These are phyloP conservation scores for Polymixis lichenea DNA, from an alignment of 2,888 invertebrate species.

Conservation along the genomic window DNA sequence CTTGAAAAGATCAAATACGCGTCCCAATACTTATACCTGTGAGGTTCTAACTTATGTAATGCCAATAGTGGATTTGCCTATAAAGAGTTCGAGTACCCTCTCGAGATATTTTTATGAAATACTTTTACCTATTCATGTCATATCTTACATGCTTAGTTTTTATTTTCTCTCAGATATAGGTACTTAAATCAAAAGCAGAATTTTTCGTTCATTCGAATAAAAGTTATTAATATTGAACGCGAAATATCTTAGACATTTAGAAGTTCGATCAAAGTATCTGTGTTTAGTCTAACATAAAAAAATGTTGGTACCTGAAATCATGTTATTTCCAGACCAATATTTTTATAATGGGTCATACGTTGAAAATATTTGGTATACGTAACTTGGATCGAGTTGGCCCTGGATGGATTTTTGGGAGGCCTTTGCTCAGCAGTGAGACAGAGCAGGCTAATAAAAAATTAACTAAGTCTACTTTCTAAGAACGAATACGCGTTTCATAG, in stretches of 20 bases:
- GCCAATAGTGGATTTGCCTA: conserved; percentile 66
- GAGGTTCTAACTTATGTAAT: conserved; percentile 78
- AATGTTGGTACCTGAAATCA: conserved; percentile 20
- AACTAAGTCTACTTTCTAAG: too few species aligned
- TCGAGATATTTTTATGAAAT: conserved; percentile 54
- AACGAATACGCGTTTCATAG: too few species aligned
- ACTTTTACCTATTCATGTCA: conserved; percentile 21
- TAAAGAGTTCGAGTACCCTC: conserved; percentile 61
- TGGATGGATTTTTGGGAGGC: too few species aligned
- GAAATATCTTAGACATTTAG: conserved; percentile 20
- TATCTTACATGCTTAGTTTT: conserved; percentile 32
- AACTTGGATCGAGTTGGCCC: too few species aligned
- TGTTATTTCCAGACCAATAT: conserved; percentile 25
- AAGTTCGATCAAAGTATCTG: conserved; percentile 27
- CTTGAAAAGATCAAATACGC: conserved; percentile 88
- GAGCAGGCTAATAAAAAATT: too few species aligned
- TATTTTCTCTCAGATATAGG: conserved; percentile 7
- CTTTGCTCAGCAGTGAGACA: too few species aligned
- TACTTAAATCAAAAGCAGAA: conserved; percentile 38
- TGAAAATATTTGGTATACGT: neutral
- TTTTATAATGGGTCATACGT: neutral
- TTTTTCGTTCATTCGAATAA: conserved; percentile 47
- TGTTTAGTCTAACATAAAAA: conserved; percentile 21
- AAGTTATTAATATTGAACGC: conserved; percentile 48
- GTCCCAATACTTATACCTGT: conserved; percentile 76